Conservation (phyloP, 1,140 invertebrate genomes). For the Sarcophaga bullata region DNA sequence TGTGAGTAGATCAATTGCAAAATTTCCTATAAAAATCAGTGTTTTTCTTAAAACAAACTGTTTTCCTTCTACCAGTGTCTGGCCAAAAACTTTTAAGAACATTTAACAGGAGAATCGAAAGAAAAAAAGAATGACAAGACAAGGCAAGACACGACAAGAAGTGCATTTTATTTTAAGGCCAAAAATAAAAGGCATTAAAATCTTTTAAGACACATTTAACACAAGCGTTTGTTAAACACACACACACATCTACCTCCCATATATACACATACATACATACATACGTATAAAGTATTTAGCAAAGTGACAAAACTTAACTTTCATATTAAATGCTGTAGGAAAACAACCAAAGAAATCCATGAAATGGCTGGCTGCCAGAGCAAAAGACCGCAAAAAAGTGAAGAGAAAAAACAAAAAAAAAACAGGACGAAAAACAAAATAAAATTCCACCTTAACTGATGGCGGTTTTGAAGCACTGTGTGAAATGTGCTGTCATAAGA, state of each 20-base stretch:
- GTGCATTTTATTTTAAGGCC: not conserved
- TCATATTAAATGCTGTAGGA: conserved; percentile 8
- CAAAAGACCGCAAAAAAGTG: conserved; percentile 28
- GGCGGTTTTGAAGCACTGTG: conserved; percentile 33
- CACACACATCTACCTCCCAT: not conserved
- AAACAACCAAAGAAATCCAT: not conserved
- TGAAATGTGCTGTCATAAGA: conserved; percentile 38
- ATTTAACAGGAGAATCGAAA: too few species aligned
- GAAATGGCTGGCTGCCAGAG: conserved; percentile 34
- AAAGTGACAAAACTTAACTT: conserved; percentile 32
- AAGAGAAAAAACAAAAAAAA: not conserved
- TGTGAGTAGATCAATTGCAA: too few species aligned
- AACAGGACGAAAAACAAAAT: not conserved
- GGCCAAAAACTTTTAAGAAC: too few species aligned
- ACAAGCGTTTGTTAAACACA: not conserved
- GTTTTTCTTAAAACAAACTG: too few species aligned
- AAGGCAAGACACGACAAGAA: not conserved
- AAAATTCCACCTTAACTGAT: conserved; percentile 33
- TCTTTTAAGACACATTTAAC: not conserved
- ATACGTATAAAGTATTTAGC: not conserved
- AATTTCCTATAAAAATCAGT: too few species aligned
- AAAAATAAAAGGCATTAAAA: not conserved
- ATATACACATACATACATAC: not conserved
- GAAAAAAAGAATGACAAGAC: too few species aligned
- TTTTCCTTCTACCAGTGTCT: too few species aligned